Evolutionary conservation across 2,797 vertebrate genomes (phyloP), one percentile per base, ranked within the genome.

Genomic region (Esox masquinongy): DNA sequence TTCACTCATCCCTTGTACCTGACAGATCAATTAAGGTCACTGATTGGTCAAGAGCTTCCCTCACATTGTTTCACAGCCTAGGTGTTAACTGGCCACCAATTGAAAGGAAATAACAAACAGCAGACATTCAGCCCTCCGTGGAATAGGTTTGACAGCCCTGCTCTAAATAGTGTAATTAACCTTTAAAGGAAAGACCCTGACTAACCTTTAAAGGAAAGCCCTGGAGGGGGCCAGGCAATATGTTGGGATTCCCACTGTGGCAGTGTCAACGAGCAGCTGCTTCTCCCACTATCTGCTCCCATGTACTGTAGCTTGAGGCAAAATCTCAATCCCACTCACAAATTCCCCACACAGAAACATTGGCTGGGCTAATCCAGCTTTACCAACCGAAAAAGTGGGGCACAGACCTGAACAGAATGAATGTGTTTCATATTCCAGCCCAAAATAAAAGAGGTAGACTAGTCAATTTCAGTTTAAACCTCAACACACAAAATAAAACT

Each of bases 181-280:
- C 94, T 94, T 94, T 91, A 92, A 83, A 82, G 84, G 84, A 93
- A 93, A 93, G 90, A 94, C 92, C 91, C n/a, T n/a, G n/a, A n/a
- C n/a, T 94, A 94, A 95, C 94, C 94, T 94, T 94, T 91, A 92
- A 83, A 82, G 84, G 84, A 93, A 93, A 94, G 86, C 88, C 80
- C 84, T 84, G 86, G 88, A 88, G 92, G 94, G 91, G 90, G 77
- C 68, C 86, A 80, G 87, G 86, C 86, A 90, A 87, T 84, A 85
- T 82, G 79, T 73, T 84, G 82, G 85, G 89, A 87, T 84, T 87
- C 92, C 90, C 77, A 85, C 90, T 90, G 93, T 79, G 91, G 84
- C 83, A 78, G 75, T 72, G 76, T 83, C 90, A 88, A 81, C 81
- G 29, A 88, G 86, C 88, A 92, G 87, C 87, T 86, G 88, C 83